phyloP scores from a whole-genome alignment of 2,113 vertebrate species.

The Megaleporinus macrocephalus region DNA sequence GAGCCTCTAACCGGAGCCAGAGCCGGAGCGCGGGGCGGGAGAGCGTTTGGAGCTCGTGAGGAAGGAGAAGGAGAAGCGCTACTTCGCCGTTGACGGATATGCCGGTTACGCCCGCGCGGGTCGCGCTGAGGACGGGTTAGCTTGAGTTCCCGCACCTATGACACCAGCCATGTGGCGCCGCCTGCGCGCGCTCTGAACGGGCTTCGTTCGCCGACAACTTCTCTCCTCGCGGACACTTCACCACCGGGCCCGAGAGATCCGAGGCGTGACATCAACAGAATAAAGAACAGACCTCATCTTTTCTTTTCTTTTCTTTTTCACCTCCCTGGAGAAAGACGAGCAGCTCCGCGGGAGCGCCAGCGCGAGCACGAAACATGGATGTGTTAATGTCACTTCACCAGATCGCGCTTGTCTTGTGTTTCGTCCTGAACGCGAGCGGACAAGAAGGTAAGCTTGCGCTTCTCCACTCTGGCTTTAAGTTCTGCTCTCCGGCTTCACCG shows the following conservation, averaged over 20 bases:
- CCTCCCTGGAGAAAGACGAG: neutral
- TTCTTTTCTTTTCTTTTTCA: neutral
- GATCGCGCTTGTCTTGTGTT: conserved; percentile 32
- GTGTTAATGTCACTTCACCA: conserved; percentile 16
- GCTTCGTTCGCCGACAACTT: neutral
- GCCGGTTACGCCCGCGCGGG: neutral
- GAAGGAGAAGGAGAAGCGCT: too few species aligned
- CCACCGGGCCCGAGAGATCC: neutral
- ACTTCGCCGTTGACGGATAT: neutral
- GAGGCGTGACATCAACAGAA: too few species aligned
- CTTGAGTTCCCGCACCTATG: neutral
- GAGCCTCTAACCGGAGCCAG: neutral
- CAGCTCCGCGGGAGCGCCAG: neutral
- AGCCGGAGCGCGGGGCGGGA: too few species aligned
- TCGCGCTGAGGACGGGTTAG: neutral
- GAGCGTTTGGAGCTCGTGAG: too few species aligned
- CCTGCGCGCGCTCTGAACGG: neutral
- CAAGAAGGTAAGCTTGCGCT: conserved; percentile 21
- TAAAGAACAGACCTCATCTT: too few species aligned
- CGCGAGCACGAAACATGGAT: conserved; percentile 24
- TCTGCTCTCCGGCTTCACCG: too few species aligned
- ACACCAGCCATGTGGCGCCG: neutral
- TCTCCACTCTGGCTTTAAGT: neutral
- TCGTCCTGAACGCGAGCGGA: conserved; percentile 31
- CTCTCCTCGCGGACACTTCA: neutral